phyloP scores from a whole-genome alignment of 37 sponge, comb jelly and placozoan genomes.

The Cliona cf. orientalis region DNA sequence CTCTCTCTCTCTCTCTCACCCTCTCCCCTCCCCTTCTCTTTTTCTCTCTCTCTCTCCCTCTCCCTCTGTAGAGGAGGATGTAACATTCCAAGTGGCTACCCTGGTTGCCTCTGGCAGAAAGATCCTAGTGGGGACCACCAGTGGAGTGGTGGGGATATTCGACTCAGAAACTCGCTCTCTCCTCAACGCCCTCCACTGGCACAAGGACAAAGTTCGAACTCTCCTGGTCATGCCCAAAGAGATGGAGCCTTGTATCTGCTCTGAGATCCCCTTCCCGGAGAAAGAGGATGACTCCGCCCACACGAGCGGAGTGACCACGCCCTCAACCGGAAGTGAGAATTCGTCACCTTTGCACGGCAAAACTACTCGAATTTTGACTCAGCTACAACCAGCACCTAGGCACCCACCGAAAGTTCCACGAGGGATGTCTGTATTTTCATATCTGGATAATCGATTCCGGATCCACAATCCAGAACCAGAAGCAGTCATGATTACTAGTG shows the following conservation, averaged over 20 bases:
- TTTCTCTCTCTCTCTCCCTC: not conserved
- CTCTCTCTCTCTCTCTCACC: not conserved
- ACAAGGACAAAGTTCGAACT: conserved; percentile 59
- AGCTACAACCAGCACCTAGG: not conserved
- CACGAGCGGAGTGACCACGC: not conserved
- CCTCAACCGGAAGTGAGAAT: not conserved
- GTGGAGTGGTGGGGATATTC: conserved; percentile 44
- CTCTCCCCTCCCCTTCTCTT: not conserved
- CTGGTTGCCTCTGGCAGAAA: conserved; percentile 32
- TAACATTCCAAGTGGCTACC: conserved; percentile 31
- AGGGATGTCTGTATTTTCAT: not conserved
- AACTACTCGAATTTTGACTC: not conserved
- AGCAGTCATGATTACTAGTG: conserved; percentile 32
- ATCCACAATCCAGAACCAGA: conserved; percentile 39
- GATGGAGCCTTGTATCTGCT: conserved; percentile 57
- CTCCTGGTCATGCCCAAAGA: conserved; percentile 59
- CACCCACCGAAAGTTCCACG: not conserved
- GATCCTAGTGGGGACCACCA: conserved; percentile 45
- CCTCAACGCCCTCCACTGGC: conserved; percentile 20
- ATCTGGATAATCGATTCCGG: conserved; percentile 1
- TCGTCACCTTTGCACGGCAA: too few species aligned
- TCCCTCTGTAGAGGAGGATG: conserved; percentile 7
- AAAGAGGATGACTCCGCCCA: not conserved
- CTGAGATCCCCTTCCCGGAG: conserved; percentile 49
- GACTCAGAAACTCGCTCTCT: conserved; percentile 31